Evolutionary conservation across 2,888 invertebrate genomes (phyloP), one percentile per base, ranked within the genome.

Genomic region (Xestia xanthographa): DNA sequence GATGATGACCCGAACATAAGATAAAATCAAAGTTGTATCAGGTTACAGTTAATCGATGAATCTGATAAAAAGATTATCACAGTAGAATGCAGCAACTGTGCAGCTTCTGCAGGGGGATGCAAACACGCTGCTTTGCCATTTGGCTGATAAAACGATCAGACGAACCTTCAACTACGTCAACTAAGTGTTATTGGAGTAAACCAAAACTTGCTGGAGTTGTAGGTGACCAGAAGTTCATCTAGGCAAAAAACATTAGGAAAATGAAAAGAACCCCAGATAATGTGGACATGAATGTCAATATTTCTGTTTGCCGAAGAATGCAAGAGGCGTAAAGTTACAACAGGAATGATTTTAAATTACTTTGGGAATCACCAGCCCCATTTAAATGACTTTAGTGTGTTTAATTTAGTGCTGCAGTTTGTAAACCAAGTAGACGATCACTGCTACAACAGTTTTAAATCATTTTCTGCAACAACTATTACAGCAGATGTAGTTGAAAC

Each of bases 1-100:
- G n/a, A n/a, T n/a, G n/a, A n/a, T n/a, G n/a, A 53, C 80, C 70
- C 4, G 77, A 81, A 63, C 72, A 77, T 66, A 81, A 72, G 65
- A 60, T 75, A 2, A 60, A 45, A 70, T 66, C 66, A 6, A 71
- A 67, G 41, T 70, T 62, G n/a, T 71, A 71, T 50, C 20, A 50
- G 22, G 34, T 65, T 29, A 67, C 60, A 56, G 43, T 26, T 53
- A n/a, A 48, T 71, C 12, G 29, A 76, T 67, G 63, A 76, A 67
- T 26, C 48, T 26, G 66, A 22, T 14, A 29, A 77, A 20, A 50
- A 68, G 45, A 77, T 41, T 41, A 11, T 72, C n/a, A 20, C 66
- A 45, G 67, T 63, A 45, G 5, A 67, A 29, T 77, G 67, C 60
- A 41, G 74, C n/a, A 77, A 82, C 62, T 82, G 82, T 75, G 74